These are phyloP conservation scores for Leptopterna dolabrata DNA, from an alignment of 2,888 invertebrate genomes.

Conservation along the genomic window DNA sequence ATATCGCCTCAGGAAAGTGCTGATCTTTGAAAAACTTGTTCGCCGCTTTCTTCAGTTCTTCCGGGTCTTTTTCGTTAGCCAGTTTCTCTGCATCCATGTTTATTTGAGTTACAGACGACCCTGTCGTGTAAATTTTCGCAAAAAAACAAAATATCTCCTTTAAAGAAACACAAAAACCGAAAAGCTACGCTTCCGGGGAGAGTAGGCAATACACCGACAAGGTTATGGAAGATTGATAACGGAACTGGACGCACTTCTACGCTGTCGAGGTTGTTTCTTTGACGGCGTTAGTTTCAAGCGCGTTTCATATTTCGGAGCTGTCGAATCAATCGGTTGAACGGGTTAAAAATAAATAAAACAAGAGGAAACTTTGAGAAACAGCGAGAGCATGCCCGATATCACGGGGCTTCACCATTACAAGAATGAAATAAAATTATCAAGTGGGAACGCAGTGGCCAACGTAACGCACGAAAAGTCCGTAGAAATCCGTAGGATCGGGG, in stretches of 20 bases:
- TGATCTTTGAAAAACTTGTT: conserved; percentile 77
- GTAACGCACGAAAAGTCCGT: neutral
- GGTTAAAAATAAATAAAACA: neutral
- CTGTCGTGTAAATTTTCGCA: conserved; percentile 9
- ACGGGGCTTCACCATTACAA: neutral
- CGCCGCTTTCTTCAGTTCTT: conserved; percentile 45
- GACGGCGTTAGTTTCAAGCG: neutral
- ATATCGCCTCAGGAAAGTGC: conserved; percentile 90
- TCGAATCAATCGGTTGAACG: neutral
- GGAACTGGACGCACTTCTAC: neutral
- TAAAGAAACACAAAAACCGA: neutral
- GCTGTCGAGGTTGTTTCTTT: neutral
- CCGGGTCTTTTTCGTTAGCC: conserved; percentile 16
- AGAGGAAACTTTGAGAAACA: neutral
- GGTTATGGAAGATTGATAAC: conserved; percentile 2
- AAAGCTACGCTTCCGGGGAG: neutral
- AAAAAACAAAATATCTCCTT: neutral
- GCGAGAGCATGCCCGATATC: neutral
- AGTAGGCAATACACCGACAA: neutral
- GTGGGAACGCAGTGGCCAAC: neutral
- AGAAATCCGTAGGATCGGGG: no score
- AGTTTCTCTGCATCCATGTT: neutral
- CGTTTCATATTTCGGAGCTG: neutral
- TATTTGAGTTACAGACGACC: neutral
- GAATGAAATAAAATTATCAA: neutral